These are phyloP conservation scores for Chalcosyrphus nemorum DNA, from an alignment of 2,888 invertebrate genomes.

Conservation along the genomic window DNA sequence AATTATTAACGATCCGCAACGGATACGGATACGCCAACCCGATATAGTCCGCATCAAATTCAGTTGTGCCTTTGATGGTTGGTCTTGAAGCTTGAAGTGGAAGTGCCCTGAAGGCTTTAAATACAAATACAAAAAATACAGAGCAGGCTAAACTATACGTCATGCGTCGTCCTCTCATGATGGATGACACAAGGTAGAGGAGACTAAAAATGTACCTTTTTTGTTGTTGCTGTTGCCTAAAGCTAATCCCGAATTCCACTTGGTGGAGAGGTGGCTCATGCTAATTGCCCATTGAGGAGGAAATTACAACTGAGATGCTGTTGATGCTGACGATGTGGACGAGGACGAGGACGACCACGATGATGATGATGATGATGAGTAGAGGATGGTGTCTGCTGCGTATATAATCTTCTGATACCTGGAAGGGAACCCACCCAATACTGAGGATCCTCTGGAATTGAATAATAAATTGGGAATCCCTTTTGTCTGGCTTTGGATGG, in stretches of 20 bases:
- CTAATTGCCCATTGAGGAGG: conserved; percentile 73
- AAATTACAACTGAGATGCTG: conserved; percentile 68
- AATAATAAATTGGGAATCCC: conserved; percentile 72
- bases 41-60: conserved; percentile 56
- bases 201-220: conserved; percentile 15
- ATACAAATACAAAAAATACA: conserved; percentile 15
- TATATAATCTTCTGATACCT: conserved; percentile 67
- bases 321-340: conserved; percentile 42
- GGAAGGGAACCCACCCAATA: conserved; percentile 70
- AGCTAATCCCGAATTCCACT: conserved; percentile 66
- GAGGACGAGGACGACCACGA: conserved; percentile 22
- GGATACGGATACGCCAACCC: conserved; percentile 49
- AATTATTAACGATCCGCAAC: conserved; percentile 70
- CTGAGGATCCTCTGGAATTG: conserved; percentile 46
- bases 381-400: conserved; percentile 56
- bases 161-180: conserved; percentile 61
- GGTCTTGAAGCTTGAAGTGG: conserved; percentile 14
- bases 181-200: conserved; percentile 58
- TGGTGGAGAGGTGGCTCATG: conserved; percentile 61
- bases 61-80: conserved; percentile 36
- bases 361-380: conserved; percentile 22
- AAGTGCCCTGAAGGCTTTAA: conserved; percentile 38
- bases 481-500: conserved; percentile 59
- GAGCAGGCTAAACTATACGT: conserved; percentile 45
- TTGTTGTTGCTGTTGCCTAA: conserved; percentile 62